A percentile compares a stretch with the other conserved stretches of the same genome.
Evolutionary conservation across 2,797 vertebrate genomes (phyloP).

Genomic region (Myotis vivesi): DNA sequence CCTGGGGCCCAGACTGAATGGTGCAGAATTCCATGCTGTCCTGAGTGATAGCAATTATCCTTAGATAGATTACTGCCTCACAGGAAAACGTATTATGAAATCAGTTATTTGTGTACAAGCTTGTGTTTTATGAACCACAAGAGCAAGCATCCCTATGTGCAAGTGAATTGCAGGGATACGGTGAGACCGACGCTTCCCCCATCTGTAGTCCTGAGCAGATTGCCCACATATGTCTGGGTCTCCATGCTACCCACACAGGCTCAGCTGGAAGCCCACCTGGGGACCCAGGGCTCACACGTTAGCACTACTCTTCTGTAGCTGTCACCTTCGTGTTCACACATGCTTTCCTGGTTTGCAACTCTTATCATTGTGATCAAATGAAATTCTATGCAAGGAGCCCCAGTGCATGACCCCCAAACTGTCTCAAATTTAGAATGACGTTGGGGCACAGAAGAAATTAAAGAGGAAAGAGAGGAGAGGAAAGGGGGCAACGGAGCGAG

Average conservation of each 20-base stretch:
- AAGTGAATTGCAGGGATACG: neutral
- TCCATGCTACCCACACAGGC: rapidly evolving
- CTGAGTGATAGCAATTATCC: neutral
- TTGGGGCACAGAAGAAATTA: neutral
- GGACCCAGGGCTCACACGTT: neutral
- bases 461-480: constrained; percentile 22
- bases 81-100: neutral
- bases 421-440: neutral
- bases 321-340: neutral
- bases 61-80: neutral
- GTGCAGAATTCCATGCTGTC: neutral
- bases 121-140: constrained; percentile 39
- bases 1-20: neutral
- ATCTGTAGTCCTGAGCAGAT: neutral
- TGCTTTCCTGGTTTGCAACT: neutral
- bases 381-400: neutral
- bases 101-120: neutral
- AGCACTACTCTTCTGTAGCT: neutral
- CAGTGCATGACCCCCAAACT: neutral
- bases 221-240: rapidly evolving
- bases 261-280: neutral
- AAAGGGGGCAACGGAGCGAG: neutral
- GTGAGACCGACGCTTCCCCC: neutral
- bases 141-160: neutral
- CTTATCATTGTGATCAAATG: neutral